Percentiles rank a stretch among this genome's conserved stretches.
Evolutionary conservation across 2,797 vertebrate species (phyloP).

Genomic region (Pogonophryne albipinna): DNA sequence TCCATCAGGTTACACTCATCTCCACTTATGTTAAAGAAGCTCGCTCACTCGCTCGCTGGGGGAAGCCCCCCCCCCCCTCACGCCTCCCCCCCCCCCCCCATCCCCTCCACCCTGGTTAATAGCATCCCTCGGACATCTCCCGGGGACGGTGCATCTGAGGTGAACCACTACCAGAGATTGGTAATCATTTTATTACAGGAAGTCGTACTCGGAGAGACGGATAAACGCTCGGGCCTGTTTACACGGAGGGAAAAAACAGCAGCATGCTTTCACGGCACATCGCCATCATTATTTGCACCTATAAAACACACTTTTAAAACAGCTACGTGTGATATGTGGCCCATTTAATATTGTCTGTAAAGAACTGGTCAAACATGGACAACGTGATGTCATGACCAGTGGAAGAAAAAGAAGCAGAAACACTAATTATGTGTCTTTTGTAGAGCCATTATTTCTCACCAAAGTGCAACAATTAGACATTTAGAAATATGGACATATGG

Average conservation of each 20-base stretch:
- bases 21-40: slow-evolving; percentile 71
- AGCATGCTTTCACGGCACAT: slow-evolving; percentile 11
- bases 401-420: background rate
- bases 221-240: slow-evolving; percentile 40
- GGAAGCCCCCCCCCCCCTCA: slow-evolving; percentile 19
- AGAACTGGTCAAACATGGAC: background rate
- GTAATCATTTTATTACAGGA: slow-evolving; percentile 70
- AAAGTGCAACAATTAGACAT: background rate
- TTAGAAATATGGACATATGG: background rate
- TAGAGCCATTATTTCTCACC: background rate
- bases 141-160: slow-evolving; percentile 66
- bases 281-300: slow-evolving; percentile 18
- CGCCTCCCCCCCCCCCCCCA: background rate
- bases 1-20: slow-evolving; percentile 58
- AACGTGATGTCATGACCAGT: background rate
- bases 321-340: slow-evolving; percentile 16
- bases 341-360: slow-evolving; percentile 22
- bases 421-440: background rate
- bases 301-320: slow-evolving; percentile 31
- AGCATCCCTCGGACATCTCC: slow-evolving; percentile 56
- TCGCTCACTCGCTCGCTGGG: slow-evolving; percentile 35
- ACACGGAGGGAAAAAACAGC: slow-evolving; percentile 46
- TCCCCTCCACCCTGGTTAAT: slow-evolving; percentile 42
- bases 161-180: slow-evolving; percentile 61
- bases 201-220: slow-evolving; percentile 39